Evolutionary conservation across 2,797 vertebrate genomes (phyloP).

Genomic region (Sebastes umbrosus): DNA sequence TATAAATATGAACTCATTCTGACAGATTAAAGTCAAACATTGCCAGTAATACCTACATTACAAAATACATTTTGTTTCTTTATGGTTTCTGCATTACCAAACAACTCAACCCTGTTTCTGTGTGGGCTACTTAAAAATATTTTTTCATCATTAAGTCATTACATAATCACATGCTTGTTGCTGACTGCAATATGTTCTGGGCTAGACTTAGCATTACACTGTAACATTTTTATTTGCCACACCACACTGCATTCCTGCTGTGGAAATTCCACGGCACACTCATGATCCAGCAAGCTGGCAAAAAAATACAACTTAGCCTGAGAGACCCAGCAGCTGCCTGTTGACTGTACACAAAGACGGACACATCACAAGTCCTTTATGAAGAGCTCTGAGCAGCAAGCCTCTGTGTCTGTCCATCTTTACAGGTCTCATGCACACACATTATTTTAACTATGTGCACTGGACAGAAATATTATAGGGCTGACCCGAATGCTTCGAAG

Average conservation of each 20-base stretch:
- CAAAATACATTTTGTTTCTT: background rate
- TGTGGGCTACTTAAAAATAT: slow-evolving; percentile 6
- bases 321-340: background rate
- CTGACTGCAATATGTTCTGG: background rate
- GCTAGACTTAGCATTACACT: background rate
- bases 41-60: background rate
- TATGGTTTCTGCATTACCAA: background rate
- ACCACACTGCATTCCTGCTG: background rate
- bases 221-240: background rate
- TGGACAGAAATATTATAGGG: too few species aligned
- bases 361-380: background rate
- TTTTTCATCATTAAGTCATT: slow-evolving; percentile 27
- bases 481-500: too few species aligned
- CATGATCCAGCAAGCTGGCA: background rate
- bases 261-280: background rate
- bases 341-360: background rate
- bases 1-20: background rate
- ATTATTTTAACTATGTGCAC: background rate
- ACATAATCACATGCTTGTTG: slow-evolving; percentile 24
- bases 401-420: background rate
- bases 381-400: background rate
- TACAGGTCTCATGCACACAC: background rate
- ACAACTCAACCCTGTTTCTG: background rate
- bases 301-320: background rate
- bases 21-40: background rate